phyloP scores from a whole-genome alignment of 2,888 invertebrate species.

The Yponomeuta plumbellus region DNA sequence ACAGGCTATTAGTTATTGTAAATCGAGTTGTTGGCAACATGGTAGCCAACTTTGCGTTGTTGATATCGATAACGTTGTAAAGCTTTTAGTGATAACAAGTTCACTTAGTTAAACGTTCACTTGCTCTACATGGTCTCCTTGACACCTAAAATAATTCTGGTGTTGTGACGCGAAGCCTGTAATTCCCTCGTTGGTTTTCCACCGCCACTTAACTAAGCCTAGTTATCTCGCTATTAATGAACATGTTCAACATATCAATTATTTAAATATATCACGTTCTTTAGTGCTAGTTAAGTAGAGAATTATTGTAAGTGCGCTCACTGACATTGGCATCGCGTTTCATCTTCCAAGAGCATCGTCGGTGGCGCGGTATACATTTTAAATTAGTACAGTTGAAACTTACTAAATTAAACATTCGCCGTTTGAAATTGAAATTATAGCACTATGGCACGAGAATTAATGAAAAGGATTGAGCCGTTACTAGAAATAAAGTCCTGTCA shows the following conservation, averaged over 20 bases:
- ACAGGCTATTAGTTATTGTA: background rate
- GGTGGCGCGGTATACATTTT: background rate
- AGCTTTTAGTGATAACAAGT: background rate
- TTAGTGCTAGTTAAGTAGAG: background rate
- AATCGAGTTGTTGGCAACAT: too few relatives aligned
- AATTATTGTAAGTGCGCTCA: background rate
- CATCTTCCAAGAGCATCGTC: background rate
- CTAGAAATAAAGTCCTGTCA: background rate
- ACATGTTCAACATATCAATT: background rate
- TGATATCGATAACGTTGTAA: background rate
- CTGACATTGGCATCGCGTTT: background rate
- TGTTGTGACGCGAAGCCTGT: background rate
- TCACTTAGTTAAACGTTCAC: background rate
- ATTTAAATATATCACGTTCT: background rate
- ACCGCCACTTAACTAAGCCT: constrained; percentile 5
- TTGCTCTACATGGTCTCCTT: background rate
- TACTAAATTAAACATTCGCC: background rate
- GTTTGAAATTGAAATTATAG: background rate
- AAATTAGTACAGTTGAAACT: background rate
- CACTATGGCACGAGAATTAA: background rate
- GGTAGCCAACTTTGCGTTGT: background rate
- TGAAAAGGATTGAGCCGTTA: background rate
- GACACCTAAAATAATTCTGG: constrained; percentile 2
- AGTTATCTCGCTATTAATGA: constrained; percentile 1
- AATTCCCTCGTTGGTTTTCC: background rate